Conservation (phyloP, 1,140 invertebrate genomes). For the Cotesia chilonis region DNA sequence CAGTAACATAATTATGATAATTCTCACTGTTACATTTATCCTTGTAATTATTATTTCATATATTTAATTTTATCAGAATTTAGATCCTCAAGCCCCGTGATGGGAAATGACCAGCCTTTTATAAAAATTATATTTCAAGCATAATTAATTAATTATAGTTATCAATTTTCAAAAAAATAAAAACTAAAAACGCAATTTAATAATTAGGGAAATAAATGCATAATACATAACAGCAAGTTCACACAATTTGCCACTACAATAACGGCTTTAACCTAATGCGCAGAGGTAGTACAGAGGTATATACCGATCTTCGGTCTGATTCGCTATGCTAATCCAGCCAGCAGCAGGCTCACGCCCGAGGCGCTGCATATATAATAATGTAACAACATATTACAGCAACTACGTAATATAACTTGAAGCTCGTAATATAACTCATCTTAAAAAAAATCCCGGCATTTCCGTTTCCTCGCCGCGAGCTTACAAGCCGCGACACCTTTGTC, state of each 20-base stretch:
- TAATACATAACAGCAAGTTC: background rate
- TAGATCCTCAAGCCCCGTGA: too few species aligned
- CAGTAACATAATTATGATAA: too few species aligned
- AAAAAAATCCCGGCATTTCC: conserved; percentile 8
- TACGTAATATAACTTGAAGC: background rate
- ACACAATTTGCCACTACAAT: conserved; percentile 22
- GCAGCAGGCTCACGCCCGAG: conserved; percentile 10
- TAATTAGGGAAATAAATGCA: conserved; percentile 13
- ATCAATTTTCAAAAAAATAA: background rate
- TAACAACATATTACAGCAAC: conserved; percentile 5
- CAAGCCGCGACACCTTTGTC: too few species aligned
- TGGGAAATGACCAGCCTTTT: too few species aligned
- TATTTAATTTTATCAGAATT: too few species aligned
- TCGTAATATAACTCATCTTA: background rate
- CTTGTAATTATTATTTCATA: too few species aligned
- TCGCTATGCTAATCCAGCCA: conserved; percentile 36
- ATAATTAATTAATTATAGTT: too few species aligned
- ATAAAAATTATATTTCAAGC: too few species aligned
- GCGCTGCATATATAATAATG: conserved; percentile 3
- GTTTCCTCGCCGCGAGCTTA: background rate
- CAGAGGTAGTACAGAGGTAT: conserved; percentile 23
- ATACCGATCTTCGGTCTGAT: conserved; percentile 41
- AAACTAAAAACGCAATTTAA: background rate
- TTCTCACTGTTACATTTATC: too few species aligned
- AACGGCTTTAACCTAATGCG: conserved; percentile 36